Percentiles rank a stretch among this genome's conserved stretches.
phyloP scores from a whole-genome alignment of 2,113 vertebrate species.

The Emydura subglobosa region DNA sequence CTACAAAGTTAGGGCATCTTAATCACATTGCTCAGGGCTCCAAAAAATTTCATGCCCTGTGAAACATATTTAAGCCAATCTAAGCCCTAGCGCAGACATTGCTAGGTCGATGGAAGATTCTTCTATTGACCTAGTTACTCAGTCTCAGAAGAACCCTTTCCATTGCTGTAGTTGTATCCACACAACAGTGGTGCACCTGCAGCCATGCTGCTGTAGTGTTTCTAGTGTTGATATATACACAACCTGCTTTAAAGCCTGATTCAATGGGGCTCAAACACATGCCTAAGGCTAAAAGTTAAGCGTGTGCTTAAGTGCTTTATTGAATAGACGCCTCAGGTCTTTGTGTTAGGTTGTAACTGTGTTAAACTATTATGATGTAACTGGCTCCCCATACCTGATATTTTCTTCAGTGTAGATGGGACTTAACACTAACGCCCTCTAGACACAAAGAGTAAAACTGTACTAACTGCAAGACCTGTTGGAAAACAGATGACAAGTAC shows the following conservation, averaged over 20 bases:
- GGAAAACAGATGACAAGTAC: neutral
- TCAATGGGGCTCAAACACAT: neutral
- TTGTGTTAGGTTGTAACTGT: neutral
- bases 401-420: neutral
- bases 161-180: neutral
- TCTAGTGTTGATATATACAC: neutral
- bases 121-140: no score
- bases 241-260: neutral
- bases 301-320: neutral
- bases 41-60: neutral
- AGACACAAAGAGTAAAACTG: neutral
- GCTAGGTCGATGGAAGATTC: no score
- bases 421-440: neutral
- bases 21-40: neutral
- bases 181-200: neutral
- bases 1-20: neutral
- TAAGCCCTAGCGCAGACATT: no score
- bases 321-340: neutral
- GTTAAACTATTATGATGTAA: neutral
- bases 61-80: neutral
- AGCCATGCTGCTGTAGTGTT: neutral
- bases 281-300: neutral
- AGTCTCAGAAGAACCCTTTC: neutral
- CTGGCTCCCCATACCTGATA: rapidly evolving
- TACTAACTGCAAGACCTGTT: neutral